Evolutionary conservation across 2,797 vertebrate species (phyloP).

Genomic region (Myiotriccus ornatus): DNA sequence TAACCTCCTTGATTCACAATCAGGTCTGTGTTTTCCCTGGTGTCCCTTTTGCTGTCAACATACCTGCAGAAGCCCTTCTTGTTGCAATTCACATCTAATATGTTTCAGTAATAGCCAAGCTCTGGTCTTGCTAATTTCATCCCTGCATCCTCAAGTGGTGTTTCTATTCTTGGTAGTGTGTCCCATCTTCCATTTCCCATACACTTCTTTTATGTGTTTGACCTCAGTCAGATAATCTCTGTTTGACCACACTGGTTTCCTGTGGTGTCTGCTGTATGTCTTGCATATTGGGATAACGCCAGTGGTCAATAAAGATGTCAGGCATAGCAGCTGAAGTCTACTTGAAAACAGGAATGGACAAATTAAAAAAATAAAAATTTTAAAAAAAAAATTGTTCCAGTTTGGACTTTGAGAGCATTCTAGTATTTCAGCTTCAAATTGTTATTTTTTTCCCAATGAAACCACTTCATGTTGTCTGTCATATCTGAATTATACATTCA

Average conservation of each 20-base stretch:
- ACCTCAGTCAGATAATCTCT: background rate
- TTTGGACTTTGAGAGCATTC: background rate
- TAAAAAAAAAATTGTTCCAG: rapidly evolving
- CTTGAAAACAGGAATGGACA: background rate
- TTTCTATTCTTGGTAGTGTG: background rate
- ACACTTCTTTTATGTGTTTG: background rate
- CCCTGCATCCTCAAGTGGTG: background rate
- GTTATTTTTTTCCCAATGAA: background rate
- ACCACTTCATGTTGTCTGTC: background rate
- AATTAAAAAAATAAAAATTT: rapidly evolving
- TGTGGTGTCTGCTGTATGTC: background rate
- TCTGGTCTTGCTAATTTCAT: background rate
- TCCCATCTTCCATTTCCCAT: background rate
- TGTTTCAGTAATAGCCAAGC: background rate
- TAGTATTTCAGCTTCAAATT: background rate
- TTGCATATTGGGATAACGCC: background rate
- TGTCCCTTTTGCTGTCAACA: background rate
- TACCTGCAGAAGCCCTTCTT: background rate
- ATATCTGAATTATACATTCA: background rate
- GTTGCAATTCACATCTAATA: background rate
- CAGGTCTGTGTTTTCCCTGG: background rate
- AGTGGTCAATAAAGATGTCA: background rate
- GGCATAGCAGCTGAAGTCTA: background rate
- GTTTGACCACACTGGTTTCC: background rate
- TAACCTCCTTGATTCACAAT: background rate